These are phyloP conservation scores for Lithobates pipiens DNA, from an alignment of 2,797 vertebrate genomes.

Conservation along the genomic window DNA sequence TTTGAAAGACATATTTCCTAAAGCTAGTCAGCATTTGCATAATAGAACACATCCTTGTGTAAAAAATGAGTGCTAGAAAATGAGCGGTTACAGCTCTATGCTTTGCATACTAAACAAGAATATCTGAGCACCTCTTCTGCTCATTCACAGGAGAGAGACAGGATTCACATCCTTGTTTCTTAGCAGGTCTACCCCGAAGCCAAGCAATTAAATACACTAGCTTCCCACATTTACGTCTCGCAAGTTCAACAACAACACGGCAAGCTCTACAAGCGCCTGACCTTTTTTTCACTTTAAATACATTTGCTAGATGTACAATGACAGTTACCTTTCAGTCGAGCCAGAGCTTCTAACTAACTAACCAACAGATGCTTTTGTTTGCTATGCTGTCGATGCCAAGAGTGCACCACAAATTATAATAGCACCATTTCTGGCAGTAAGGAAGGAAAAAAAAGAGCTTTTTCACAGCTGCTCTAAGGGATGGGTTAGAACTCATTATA, in stretches of 20 bases:
- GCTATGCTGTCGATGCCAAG: slow-evolving; percentile 1
- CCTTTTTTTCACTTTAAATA: slow-evolving; percentile 29
- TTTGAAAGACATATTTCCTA: slow-evolving; percentile 55
- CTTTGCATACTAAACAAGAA: slow-evolving; percentile 57
- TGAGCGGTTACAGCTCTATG: slow-evolving; percentile 41
- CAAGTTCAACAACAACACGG: slow-evolving; percentile 23
- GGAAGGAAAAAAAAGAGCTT: neutral
- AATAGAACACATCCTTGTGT: slow-evolving; percentile 55
- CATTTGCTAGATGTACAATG: slow-evolving; percentile 1
- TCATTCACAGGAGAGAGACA: slow-evolving; percentile 27
- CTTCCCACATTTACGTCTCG: slow-evolving; percentile 49
- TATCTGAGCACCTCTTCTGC: slow-evolving; percentile 23
- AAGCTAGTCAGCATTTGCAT: slow-evolving; percentile 49
- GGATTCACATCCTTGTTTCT: slow-evolving; percentile 50
- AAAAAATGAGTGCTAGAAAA: slow-evolving; percentile 49
- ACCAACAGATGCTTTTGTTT: neutral
- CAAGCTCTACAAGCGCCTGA: neutral
- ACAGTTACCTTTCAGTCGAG: slow-evolving; percentile 31
- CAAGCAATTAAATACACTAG: slow-evolving; percentile 52
- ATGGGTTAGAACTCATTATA: neutral
- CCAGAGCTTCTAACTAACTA: slow-evolving; percentile 8
- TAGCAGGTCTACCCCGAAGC: slow-evolving; percentile 41
- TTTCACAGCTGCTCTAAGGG: neutral
- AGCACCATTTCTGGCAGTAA: neutral
- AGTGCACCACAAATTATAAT: slow-evolving; percentile 7